Base-by-base conservation (phyloP, 1,140 invertebrate genomes). In the Lerema accius region DNA sequence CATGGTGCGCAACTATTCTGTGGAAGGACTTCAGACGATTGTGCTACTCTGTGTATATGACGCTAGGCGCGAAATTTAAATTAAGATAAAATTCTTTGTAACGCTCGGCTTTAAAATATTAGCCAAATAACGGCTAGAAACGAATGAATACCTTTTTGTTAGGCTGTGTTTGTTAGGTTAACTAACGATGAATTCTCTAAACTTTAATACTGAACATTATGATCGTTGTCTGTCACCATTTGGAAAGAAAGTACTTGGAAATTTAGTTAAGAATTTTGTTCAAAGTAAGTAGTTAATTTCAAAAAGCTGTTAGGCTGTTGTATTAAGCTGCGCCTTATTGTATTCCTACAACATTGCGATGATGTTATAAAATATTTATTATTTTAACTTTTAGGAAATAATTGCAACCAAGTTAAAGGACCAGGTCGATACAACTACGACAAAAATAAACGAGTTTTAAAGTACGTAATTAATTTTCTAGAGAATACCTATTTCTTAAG, bases 191-290 rank as follows among this genome's bases (percentile, higher is more conserved):
- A 32, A 50, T 37, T 45, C 39, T 37, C 16, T 1, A 10, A 39
- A 49, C 15, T 40, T 55, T n/a, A 62, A 66, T 48, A 15, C 15
- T 13, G 23, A 56, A 23, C 10, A 61, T 43, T 82, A 71, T 67
- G 69, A 83, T 62, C 62, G 67, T 40, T 67, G 66, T 13, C 73
- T 87, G 11, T 80, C 82, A 13, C 51, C 59, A 0, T 80, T 84
- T 73, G 84, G 82, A n/a, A 67, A 67, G 51, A 79, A 73, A 67
- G 77, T 87, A 46, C 63, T 85, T n/a, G 11, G 45, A 6, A 60
- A 46, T 37, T 69, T 85, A 23, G 35, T 73, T 3, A 53, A 71
- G 19, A 65, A 72, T 56, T 59, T 58, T 43, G 32, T 28, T 13
- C 49, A 56, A 64, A 73, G 76, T 78, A 64, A 51, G 19, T 53